Evolutionary conservation across 2,797 vertebrate species (phyloP), one percentile per base, ranked within the genome.

Genomic region (Amphiprion clarkii): DNA sequence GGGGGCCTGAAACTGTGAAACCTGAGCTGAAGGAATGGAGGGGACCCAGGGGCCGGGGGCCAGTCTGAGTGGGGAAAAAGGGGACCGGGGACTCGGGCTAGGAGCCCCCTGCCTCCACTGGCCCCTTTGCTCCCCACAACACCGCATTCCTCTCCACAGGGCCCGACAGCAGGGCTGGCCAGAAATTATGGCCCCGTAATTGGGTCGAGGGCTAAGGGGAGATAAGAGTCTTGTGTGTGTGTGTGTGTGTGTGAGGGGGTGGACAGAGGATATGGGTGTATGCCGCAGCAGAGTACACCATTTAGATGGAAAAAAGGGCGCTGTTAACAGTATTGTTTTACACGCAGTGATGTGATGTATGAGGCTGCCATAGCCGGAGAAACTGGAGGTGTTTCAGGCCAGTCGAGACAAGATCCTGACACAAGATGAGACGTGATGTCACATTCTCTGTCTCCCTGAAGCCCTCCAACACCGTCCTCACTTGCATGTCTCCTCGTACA

Each of bases 371-470:
- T 72, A 54, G 82, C 63, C 55, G 66, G 51, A 78, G 87, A 76
- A 70, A 67, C 84, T 79, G 67, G 64, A 86, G 81, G 72, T 85
- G 79, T 90, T 91, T 88, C 5, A 88, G 90, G 70, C 92, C 89
- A 92, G 93, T 93, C 17, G 57, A 89, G 90, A 93, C 93, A 93
- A 87, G 91, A 93, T 84, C 79, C 76, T 67, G 62, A 59, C 87
- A 88, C 85, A 88, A 89, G 90, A 94, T 82, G 88, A 93, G 92
- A 92, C 80, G 76, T 67, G 86, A 91, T 90, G 92, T 93, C 93
- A 93, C 90, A 88, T 90, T 90, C 89, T 91, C 86, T 68, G 88
- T 88, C 81, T 89, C 82, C 83, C 64, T 68, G 49, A 70, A 70
- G 70, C 80, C 78, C 85, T 75, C 74, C 55, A 13, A 54, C 78